Percentiles rank a stretch among this genome's conserved stretches.
Evolutionary conservation across 2,888 invertebrate genomes (phyloP).

Genomic region (Neria commutata): DNA sequence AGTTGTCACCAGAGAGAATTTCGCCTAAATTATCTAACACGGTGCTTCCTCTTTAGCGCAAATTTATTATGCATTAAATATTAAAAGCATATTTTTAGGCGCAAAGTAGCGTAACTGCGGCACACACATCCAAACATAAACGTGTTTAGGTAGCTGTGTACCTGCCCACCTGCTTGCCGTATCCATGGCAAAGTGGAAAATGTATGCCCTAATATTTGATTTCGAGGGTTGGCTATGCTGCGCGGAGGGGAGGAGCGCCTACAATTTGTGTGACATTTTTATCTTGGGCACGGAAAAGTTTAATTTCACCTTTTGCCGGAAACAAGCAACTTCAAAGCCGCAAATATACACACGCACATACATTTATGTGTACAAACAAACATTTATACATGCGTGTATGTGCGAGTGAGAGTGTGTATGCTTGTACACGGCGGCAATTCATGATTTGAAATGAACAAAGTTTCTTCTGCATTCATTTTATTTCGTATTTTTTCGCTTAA

Average conservation of each 20-base stretch:
- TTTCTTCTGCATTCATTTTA: conserved; percentile 16
- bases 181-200: conserved; percentile 21
- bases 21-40: conserved; percentile 9
- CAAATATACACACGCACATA: conserved; percentile 15
- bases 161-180: too few species aligned
- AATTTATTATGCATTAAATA: conserved; percentile 54
- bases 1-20: conserved; percentile 35
- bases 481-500: neutral
- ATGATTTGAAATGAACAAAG: conserved; percentile 46
- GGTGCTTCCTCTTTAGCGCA: conserved; percentile 40
- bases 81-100: conserved; percentile 51
- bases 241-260: conserved; percentile 32
- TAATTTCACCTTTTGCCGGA: conserved; percentile 1
- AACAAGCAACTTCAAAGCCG: conserved; percentile 8
- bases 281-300: conserved; percentile 3
- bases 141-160: too few species aligned
- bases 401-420: neutral
- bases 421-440: conserved; percentile 14
- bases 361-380: conserved; percentile 11
- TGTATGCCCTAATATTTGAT: too few species aligned
- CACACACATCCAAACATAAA: too few species aligned
- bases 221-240: conserved; percentile 49
- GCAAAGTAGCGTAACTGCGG: conserved; percentile 17
- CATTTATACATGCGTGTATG: conserved; percentile 20
- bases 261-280: conserved; percentile 36